A percentile compares a stretch with the other conserved stretches of the same genome.
These are phyloP conservation scores for Brenthis ino DNA, from an alignment of 2,888 invertebrate genomes.

Conservation along the genomic window DNA sequence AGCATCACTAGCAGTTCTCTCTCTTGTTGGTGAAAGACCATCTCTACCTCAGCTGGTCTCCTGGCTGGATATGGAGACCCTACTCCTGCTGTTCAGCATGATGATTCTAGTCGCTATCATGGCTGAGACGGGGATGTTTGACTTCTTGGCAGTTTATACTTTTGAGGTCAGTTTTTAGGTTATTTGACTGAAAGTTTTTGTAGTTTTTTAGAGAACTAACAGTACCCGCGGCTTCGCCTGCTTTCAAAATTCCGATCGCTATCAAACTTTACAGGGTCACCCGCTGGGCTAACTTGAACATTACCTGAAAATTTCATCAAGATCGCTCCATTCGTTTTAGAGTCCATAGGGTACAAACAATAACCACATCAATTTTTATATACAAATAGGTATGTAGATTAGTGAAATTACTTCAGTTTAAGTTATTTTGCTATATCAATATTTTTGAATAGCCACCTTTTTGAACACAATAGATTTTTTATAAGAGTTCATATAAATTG, in stretches of 20 bases:
- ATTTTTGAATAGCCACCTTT: too few relatives aligned
- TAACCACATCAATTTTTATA: too few relatives aligned
- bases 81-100: slow-evolving; percentile 93
- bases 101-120: slow-evolving; percentile 94
- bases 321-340: too few relatives aligned
- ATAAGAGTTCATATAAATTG: too few relatives aligned
- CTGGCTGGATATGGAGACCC: slow-evolving; percentile 93
- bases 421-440: too few relatives aligned
- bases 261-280: neutral
- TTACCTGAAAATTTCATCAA: too few relatives aligned
- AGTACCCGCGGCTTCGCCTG: neutral
- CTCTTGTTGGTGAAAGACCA: slow-evolving; percentile 89
- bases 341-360: too few relatives aligned
- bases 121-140: slow-evolving; percentile 94
- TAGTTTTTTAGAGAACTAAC: neutral
- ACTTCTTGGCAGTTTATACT: slow-evolving; percentile 90
- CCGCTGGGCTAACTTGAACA: too few relatives aligned
- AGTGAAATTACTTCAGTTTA: too few relatives aligned
- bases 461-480: too few relatives aligned
- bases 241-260: neutral
- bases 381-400: too few relatives aligned
- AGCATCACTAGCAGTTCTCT: slow-evolving; percentile 88
- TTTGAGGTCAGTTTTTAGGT: slow-evolving; percentile 83
- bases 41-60: slow-evolving; percentile 89
- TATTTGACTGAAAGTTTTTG: too few relatives aligned